Conservation (phyloP, 2,113 vertebrate genomes). For the Hemibagrus wyckioides region DNA sequence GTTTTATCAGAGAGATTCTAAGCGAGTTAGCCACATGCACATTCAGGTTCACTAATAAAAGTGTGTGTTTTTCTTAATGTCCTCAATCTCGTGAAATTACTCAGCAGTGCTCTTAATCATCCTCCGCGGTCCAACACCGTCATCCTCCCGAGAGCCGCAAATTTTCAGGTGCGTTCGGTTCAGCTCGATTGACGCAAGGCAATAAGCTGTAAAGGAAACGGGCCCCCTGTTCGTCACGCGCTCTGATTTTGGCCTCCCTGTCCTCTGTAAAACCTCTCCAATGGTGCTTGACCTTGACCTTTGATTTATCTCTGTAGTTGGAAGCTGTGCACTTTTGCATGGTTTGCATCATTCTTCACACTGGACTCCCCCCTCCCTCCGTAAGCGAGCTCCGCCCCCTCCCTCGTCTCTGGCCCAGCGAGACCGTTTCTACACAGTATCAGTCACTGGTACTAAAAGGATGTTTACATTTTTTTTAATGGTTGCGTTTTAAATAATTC, state of each 20-base stretch:
- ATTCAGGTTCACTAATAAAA: neutral
- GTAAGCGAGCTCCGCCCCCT: slow-evolving; percentile 63
- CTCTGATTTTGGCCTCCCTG: neutral
- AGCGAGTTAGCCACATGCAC: neutral
- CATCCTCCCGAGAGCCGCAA: slow-evolving; percentile 10
- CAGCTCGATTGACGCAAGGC: neutral
- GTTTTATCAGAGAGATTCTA: neutral
- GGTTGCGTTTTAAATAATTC: slow-evolving; percentile 83
- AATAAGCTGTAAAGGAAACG: neutral
- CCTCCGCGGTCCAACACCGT: neutral
- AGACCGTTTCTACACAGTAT: slow-evolving; percentile 64
- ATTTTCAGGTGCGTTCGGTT: neutral
- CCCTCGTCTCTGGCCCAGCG: slow-evolving; percentile 66
- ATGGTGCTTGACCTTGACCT: slow-evolving; percentile 56
- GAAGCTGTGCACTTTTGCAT: slow-evolving; percentile 40
- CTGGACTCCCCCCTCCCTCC: slow-evolving; percentile 58
- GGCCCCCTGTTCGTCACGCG: neutral
- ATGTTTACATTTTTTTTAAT: slow-evolving; percentile 89
- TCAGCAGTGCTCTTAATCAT: slow-evolving; percentile 11
- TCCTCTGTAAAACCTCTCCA: slow-evolving; percentile 7
- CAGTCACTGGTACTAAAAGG: slow-evolving; percentile 73
- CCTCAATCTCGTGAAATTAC: neutral
- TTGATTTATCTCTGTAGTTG: slow-evolving; percentile 40
- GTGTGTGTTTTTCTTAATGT: neutral
- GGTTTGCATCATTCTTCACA: slow-evolving; percentile 51